A percentile compares a stretch with the other conserved stretches of the same genome.
Evolutionary conservation across 2,888 invertebrate genomes (phyloP).

Genomic region (Ptycholaimellus sp.): DNA sequence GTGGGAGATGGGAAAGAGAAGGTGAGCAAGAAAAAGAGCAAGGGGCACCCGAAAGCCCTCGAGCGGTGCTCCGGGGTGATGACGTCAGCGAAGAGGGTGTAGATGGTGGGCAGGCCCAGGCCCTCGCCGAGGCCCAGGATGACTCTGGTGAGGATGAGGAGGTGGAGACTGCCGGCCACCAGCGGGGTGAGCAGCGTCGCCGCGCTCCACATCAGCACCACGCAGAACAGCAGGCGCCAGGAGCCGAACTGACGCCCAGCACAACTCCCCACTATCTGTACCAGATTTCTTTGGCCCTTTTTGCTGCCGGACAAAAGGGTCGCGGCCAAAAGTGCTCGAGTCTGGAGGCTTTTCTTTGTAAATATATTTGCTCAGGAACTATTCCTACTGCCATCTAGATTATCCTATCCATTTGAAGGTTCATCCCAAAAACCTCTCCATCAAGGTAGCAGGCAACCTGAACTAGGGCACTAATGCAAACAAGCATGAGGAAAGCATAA

Average conservation of each 20-base stretch:
- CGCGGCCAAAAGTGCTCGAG: background rate
- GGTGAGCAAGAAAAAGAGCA: no score
- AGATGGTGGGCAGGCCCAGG: constrained; percentile 49
- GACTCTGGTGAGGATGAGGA: constrained; percentile 41
- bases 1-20: no score
- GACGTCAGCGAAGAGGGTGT: constrained; percentile 47
- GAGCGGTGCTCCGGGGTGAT: constrained; percentile 47
- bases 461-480: no score
- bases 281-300: background rate
- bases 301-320: background rate
- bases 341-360: no score
- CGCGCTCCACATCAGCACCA: constrained; percentile 47
- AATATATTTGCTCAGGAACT: no score
- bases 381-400: no score
- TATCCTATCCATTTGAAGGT: no score
- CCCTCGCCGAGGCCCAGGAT: constrained; percentile 49
- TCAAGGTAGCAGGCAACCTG: no score
- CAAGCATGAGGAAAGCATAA: no score
- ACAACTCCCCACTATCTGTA: constrained; percentile 41
- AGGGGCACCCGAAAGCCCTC: constrained; percentile 45
- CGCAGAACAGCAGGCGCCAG: constrained; percentile 41
- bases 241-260: constrained; percentile 45
- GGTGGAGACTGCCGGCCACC: constrained; percentile 38
- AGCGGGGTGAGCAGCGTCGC: constrained; percentile 46
- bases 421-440: no score